phyloP scores from a whole-genome alignment of 92 coral and sea anemone species.

The Heteractis magnifica region DNA sequence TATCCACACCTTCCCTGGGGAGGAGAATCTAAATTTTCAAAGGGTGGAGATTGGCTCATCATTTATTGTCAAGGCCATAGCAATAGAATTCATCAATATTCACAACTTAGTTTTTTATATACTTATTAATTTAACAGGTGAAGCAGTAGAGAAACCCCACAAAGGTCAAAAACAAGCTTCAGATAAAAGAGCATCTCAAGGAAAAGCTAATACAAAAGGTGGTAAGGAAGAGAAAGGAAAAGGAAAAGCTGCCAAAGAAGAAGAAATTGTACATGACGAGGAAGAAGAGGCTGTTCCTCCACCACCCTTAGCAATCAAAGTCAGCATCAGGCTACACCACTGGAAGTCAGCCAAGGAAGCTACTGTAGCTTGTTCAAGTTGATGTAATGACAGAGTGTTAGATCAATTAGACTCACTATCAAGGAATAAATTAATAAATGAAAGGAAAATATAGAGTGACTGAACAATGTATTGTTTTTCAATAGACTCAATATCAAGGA shows the following conservation, averaged over 20 bases:
- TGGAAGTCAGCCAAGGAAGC: conserved; percentile 93
- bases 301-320: conserved; percentile 70
- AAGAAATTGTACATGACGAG: conserved; percentile 59
- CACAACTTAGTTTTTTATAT: too few relatives aligned
- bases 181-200: conserved; percentile 63
- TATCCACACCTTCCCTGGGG: too few relatives aligned
- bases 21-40: too few relatives aligned
- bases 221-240: conserved; percentile 67
- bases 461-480: too few relatives aligned
- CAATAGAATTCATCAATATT: too few relatives aligned
- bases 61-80: too few relatives aligned
- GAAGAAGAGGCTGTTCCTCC: conserved; percentile 69
- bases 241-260: conserved; percentile 75
- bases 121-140: conserved; percentile 28
- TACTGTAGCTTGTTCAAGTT: conserved; percentile 25
- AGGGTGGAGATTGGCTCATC: too few relatives aligned
- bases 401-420: not conserved
- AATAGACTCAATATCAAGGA: not conserved
- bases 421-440: not conserved
- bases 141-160: conserved; percentile 53
- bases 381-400: too few relatives aligned
- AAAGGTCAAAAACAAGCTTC: conserved; percentile 66
- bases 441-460: not conserved
- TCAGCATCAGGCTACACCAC: conserved; percentile 59
- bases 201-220: conserved; percentile 57